A percentile compares a stretch with the other conserved stretches of the same genome.
phyloP scores from a whole-genome alignment of 2,113 vertebrate genomes.

The Calyptomena viridis region DNA sequence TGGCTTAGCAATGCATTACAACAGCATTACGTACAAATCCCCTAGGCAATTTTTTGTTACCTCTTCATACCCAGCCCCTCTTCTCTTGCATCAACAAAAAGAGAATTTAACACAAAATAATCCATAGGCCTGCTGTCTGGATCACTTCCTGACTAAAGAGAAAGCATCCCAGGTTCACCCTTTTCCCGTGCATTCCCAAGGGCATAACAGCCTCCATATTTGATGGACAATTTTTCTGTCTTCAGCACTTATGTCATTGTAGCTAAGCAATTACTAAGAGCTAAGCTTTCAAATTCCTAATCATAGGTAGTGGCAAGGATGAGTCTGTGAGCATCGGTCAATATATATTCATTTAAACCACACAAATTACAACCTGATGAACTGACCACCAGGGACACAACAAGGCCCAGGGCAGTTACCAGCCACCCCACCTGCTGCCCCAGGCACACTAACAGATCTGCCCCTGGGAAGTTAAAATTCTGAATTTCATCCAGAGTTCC shows the following conservation, averaged over 20 bases:
- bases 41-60: neutral
- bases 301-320: neutral
- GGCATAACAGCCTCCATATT: rapidly evolving
- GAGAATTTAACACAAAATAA: neutral
- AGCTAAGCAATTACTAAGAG: neutral
- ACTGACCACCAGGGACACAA: neutral
- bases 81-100: neutral
- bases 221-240: neutral
- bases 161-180: neutral
- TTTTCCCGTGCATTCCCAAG: neutral
- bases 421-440: rapidly evolving
- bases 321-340: neutral
- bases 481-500: neutral
- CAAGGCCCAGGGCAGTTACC: neutral
- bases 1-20: neutral
- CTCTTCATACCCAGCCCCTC: neutral
- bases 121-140: neutral
- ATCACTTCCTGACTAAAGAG: neutral
- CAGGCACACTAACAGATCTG: neutral
- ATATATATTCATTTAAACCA: neutral
- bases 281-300: neutral
- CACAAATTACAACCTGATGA: neutral
- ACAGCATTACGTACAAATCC: neutral
- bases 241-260: neutral
- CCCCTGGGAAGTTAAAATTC: neutral